phyloP scores from a whole-genome alignment of 2,797 vertebrate species.

The Eptatretus atami region DNA sequence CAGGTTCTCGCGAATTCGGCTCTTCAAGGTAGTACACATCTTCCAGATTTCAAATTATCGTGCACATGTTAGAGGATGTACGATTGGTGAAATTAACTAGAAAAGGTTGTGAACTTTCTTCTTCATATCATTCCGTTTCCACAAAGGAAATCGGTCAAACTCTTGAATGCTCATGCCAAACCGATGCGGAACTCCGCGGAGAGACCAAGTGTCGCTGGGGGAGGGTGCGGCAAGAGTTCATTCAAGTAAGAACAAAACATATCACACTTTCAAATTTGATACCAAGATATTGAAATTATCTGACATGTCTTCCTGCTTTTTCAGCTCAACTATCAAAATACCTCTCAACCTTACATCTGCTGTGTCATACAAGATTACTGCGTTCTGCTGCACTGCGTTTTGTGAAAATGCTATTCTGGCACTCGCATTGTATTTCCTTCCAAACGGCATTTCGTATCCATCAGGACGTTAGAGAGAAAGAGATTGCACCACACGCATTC shows the following conservation, averaged over 20 bases:
- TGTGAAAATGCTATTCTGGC: constrained; percentile 3
- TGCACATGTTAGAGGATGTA: too few relatives aligned
- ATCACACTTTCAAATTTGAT: not conserved
- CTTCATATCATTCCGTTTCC: constrained; percentile 94
- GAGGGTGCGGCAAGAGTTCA: constrained; percentile 1
- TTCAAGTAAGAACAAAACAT: constrained; percentile 1
- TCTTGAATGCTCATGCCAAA: constrained; percentile 83
- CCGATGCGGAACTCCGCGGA: constrained; percentile 71
- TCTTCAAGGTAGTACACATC: too few relatives aligned
- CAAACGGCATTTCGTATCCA: not conserved
- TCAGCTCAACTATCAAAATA: not conserved
- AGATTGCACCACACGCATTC: too few relatives aligned
- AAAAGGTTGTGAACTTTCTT: constrained; percentile 89
- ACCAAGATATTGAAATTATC: too few relatives aligned
- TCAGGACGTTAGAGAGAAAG: too few relatives aligned
- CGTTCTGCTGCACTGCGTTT: not conserved
- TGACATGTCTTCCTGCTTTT: too few relatives aligned
- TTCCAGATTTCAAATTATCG: too few relatives aligned
- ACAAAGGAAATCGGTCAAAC: constrained; percentile 86
- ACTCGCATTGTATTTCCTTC: not conserved
- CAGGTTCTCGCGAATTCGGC: too few relatives aligned
- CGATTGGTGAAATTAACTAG: constrained; percentile 14
- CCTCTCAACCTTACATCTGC: not conserved
- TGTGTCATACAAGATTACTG: not conserved
- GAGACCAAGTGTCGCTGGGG: constrained; percentile 57